Base-by-base conservation (phyloP, 2,113 vertebrate genomes). In the Cottus gobio region DNA sequence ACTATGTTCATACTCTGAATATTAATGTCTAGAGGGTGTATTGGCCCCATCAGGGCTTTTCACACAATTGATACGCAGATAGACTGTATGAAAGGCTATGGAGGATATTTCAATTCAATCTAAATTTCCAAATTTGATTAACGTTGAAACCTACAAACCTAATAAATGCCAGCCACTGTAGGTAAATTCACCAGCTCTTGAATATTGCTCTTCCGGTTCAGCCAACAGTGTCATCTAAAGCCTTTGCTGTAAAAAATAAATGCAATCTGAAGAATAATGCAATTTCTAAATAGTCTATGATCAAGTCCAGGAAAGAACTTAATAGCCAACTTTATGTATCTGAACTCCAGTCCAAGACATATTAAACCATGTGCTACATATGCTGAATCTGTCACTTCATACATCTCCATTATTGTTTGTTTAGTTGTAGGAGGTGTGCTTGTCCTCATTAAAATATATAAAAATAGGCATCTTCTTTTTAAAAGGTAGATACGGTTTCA, bases 381-480 rank as follows among this genome's bases (percentile, higher is more conserved):
- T 73, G 80, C 87, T 84, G 57, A 78, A 75, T 85, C 79, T 86
- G 72, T 85, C 84, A 30, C 60, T 66, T 77, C 75, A 66, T 66
- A 62, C 50, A 63, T 79, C 74, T 48, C 76, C 52, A 20, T 79
- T 82, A 80, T 80, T 85, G 63, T 85, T 85, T 79, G 67, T 74
- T 83, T 84, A 30, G 62, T 82, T 87, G 86, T 87, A 75, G 71
- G 88, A 93, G 91, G 92, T 95, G 94, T 95, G 94, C 94, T 95
- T 95, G 83, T 94, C 93, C 92, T 92, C 89, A 75, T 88, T 70
- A 91, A 91, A 90, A 87, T 90, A 92, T 94, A 94, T 85, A 95
- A 95, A 95, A 95, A 95, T 95, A 95, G 91, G 92, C 80, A 85
- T 93, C 90, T 94, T 92, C 56, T 87, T 89, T 88, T 91, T 84